Evolutionary conservation across 2,113 vertebrate genomes (phyloP), one percentile per base, ranked within the genome.

Genomic region (Phainopepla nitens): DNA sequence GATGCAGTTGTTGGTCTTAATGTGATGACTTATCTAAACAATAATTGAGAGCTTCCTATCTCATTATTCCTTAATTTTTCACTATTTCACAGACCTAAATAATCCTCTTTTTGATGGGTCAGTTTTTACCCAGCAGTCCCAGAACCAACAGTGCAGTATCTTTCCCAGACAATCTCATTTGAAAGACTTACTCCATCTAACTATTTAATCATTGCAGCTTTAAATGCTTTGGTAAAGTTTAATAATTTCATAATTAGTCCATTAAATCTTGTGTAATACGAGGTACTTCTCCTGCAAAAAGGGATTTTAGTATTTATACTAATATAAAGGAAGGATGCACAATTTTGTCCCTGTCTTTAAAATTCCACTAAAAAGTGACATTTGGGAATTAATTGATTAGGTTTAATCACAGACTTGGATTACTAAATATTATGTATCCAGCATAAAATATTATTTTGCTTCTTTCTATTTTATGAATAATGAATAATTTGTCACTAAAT

Each of bases 401-500:
- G 87, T 58, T 97, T 95, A 95, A 90, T 93, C 35, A 94, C 4
- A 80, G 50, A 89, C 20, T 28, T 72, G 36, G 35, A 92, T 60
- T 24, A 58, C 62, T 77, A 71, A 60, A 66, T 65, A 50, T 87
- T 12, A 82, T 66, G 17, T 57, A 87, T 93, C 53, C 90, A 93
- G 53, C 73, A 79, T 27, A 95, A 96, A 90, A 44, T 89, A 76
- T 44, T 69, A 18, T 56, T 94, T 76, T 85, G 9, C 31, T 25
- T 13, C 62, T 49, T 93, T 31, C 44, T 91, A 35, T 81, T 95
- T 96, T 95, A 89, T 87, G 36, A 39, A 87, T 92, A 92, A 94
- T 79, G n/a, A 96, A 76, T 88, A 90, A 92, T 87, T 47, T 41
- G 27, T 20, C 56, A 83, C 50, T 94, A 49, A 88, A 94, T 95